Conservation (phyloP, 2,888 invertebrate species). For the Tenthredo notha region DNA sequence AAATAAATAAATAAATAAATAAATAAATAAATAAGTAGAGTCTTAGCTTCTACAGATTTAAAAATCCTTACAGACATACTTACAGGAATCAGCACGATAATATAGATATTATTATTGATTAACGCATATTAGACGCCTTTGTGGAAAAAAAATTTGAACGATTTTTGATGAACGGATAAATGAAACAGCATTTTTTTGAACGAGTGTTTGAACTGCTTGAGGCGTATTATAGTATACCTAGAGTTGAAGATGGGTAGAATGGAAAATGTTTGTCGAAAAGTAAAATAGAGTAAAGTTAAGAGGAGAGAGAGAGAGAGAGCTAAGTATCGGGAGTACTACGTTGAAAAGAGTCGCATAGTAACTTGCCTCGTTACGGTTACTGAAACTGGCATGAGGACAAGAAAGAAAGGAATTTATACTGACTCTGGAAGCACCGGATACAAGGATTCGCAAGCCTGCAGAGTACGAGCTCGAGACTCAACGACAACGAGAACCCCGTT, state of each 20-base stretch:
- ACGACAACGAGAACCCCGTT: conserved; percentile 3
- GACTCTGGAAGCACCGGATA: conserved; percentile 26
- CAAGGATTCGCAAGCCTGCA: conserved; percentile 19
- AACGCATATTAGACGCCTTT: background rate
- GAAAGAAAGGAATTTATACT: conserved; percentile 39
- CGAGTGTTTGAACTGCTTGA: background rate
- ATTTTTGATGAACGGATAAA: background rate
- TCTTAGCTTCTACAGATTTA: background rate
- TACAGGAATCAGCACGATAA: background rate
- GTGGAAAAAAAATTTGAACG: background rate
- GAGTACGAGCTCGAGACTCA: background rate
- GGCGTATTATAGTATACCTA: background rate
- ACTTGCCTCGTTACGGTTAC: conserved; percentile 29
- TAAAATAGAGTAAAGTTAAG: background rate
- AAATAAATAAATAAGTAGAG: background rate
- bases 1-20: background rate
- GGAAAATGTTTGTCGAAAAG: background rate
- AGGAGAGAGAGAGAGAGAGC: too few species aligned
- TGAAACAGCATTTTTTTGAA: background rate
- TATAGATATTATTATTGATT: background rate
- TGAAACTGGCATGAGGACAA: conserved; percentile 45
- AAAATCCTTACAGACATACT: background rate
- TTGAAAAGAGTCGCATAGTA: background rate
- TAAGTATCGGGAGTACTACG: background rate
- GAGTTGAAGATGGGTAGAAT: background rate